phyloP scores from a whole-genome alignment of 53 echinoderm and acorn worm species.

The Crossaster papposus region DNA sequence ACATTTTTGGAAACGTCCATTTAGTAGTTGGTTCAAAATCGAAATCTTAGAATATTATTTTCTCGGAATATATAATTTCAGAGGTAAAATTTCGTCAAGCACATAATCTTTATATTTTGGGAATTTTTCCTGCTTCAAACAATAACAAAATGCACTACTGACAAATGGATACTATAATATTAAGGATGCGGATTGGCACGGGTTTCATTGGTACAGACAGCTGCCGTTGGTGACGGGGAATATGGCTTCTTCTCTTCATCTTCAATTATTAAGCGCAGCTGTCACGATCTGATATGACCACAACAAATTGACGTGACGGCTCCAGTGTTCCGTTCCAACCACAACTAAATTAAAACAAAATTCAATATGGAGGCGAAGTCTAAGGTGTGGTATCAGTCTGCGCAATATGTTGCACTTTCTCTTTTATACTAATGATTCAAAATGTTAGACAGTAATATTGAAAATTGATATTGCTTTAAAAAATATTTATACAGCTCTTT shows the following conservation, averaged over 20 bases:
- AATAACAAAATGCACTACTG: too few species aligned
- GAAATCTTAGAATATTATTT: too few species aligned
- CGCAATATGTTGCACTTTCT: not conserved
- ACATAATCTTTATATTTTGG: too few species aligned
- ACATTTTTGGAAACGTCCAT: too few species aligned
- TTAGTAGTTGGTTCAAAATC: too few species aligned
- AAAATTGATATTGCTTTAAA: not conserved
- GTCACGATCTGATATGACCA: constrained; percentile 35
- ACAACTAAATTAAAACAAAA: not conserved
- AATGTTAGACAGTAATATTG: not conserved
- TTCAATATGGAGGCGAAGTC: not conserved
- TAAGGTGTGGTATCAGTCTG: not conserved
- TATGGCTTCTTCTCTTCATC: not conserved
- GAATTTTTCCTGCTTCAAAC: too few species aligned
- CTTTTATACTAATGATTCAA: not conserved
- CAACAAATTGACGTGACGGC: constrained; percentile 29
- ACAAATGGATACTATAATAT: too few species aligned
- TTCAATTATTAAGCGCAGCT: constrained; percentile 34
- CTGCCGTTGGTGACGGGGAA: not conserved
- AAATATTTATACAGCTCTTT: not conserved
- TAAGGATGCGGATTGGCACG: not conserved
- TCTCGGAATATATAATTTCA: too few species aligned
- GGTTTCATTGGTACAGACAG: not conserved
- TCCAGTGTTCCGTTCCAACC: constrained; percentile 26
- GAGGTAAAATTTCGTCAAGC: too few species aligned